These are phyloP conservation scores for Conus canariensis DNA, from an alignment of 2,888 invertebrate species.

Conservation along the genomic window DNA sequence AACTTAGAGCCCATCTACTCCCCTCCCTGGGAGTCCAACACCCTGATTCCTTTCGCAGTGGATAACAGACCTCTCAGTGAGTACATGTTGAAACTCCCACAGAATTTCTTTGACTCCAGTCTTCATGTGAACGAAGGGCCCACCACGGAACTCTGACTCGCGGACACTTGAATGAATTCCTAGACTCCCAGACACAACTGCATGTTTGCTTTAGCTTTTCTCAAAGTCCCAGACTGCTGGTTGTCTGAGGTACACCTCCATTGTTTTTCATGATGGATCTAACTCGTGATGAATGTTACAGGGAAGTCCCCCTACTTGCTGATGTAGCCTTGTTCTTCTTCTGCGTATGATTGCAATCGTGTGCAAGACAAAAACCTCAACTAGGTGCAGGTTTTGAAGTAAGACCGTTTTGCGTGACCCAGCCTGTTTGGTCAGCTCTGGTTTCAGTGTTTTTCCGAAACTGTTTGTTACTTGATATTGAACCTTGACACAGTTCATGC, in stretches of 20 bases:
- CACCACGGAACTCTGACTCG: slow-evolving; percentile 34
- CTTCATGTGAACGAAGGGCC: slow-evolving; percentile 30
- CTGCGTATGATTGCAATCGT: not conserved
- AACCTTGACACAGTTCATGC: no score
- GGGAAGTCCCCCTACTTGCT: no score
- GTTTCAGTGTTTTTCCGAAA: no score
- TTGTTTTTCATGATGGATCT: no score
- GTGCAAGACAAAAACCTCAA: no score
- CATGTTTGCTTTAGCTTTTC: not conserved
- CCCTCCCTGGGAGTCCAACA: slow-evolving; percentile 37
- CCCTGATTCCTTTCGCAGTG: slow-evolving; percentile 10
- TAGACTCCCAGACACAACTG: not conserved
- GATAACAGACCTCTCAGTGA: slow-evolving; percentile 37
- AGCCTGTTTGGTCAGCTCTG: no score
- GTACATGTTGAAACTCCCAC: slow-evolving; percentile 39
- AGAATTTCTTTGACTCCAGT: slow-evolving; percentile 29
- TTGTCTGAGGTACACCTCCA: not conserved
- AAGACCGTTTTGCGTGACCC: no score
- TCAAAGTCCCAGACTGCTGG: not conserved
- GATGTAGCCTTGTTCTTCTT: not conserved
- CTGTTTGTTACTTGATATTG: no score
- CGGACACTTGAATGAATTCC: not conserved
- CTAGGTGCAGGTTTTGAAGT: no score
- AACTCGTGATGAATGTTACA: no score
- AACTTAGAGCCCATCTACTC: slow-evolving; percentile 31